A percentile compares a stretch with the other conserved stretches of the same genome.
Conservation (phyloP, 2,888 invertebrate species). For the Athripsodes cinereus region DNA sequence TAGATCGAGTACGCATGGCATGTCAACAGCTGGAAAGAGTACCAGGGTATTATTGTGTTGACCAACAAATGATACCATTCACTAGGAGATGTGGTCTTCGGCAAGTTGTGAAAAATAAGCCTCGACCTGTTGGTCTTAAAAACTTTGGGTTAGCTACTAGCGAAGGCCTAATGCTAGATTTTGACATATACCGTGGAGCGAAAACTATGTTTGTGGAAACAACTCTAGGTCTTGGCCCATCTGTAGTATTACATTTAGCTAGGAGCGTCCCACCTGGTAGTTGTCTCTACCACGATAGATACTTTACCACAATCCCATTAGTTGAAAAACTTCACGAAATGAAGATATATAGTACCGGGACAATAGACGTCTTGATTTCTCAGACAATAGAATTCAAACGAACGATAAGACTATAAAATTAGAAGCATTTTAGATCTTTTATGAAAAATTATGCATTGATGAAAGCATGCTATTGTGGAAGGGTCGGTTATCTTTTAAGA, state of each 20-base stretch:
- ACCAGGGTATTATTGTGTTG: slow-evolving; percentile 2
- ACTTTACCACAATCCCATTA: slow-evolving; percentile 18
- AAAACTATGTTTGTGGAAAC: background rate
- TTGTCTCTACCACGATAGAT: slow-evolving; percentile 17
- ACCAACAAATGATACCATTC: slow-evolving; percentile 6
- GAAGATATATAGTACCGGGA: slow-evolving; percentile 11
- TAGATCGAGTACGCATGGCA: background rate
- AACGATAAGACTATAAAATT: too few relatives aligned
- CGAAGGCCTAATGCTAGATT: background rate
- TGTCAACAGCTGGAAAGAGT: background rate
- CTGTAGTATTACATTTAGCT: slow-evolving; percentile 22
- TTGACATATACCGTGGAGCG: slow-evolving; percentile 3
- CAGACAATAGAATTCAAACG: too few relatives aligned
- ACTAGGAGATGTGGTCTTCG: slow-evolving; percentile 6
- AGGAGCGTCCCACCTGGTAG: too few relatives aligned
- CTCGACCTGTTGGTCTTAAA: background rate
- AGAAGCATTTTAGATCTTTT: too few relatives aligned
- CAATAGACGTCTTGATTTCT: too few relatives aligned
- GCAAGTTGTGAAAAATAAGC: slow-evolving; percentile 7
- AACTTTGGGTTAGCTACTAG: background rate
- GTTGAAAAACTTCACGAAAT: slow-evolving; percentile 4
- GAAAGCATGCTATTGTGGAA: too few relatives aligned
- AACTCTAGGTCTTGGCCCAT: slow-evolving; percentile 15
- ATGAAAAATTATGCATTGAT: too few relatives aligned
- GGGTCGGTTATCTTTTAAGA: too few relatives aligned